Conservation (phyloP, 2,888 invertebrate species). For the Sericinus montela region DNA sequence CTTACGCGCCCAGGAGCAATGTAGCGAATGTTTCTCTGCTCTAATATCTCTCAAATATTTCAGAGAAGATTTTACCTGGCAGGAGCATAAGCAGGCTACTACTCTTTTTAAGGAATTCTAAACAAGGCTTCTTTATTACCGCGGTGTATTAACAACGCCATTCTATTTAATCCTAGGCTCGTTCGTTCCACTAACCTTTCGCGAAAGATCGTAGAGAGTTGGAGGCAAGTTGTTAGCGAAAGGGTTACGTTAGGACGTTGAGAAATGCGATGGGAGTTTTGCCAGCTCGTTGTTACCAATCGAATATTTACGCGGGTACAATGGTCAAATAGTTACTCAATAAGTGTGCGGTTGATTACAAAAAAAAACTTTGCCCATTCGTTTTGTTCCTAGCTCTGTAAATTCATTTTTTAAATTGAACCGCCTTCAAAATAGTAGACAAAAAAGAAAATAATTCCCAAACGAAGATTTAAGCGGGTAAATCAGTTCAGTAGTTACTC, state of each 20-base stretch:
- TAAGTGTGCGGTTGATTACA: background rate
- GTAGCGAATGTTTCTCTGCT: too few species aligned
- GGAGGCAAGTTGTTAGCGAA: slow-evolving; percentile 3
- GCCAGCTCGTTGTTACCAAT: slow-evolving; percentile 17
- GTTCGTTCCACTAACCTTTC: slow-evolving; percentile 16
- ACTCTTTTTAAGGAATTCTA: too few species aligned
- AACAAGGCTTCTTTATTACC: too few species aligned
- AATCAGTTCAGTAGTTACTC: slow-evolving; percentile 6
- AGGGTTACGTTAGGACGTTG: slow-evolving; percentile 13
- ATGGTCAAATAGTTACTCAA: slow-evolving; percentile 10
- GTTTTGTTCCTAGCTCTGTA: background rate
- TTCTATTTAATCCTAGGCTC: background rate
- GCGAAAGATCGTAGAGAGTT: slow-evolving; percentile 1
- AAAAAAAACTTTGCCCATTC: background rate
- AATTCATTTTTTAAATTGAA: too few species aligned
- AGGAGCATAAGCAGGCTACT: too few species aligned
- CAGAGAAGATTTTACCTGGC: too few species aligned
- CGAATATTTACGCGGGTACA: slow-evolving; percentile 6
- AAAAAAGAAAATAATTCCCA: too few species aligned
- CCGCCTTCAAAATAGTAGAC: too few species aligned
- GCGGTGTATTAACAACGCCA: too few species aligned
- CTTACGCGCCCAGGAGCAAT: too few species aligned
- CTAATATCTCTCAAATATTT: too few species aligned
- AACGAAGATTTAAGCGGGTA: slow-evolving; percentile 6
- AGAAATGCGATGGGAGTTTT: slow-evolving; percentile 15